Percentiles rank a stretch among this genome's conserved stretches.
phyloP scores from a whole-genome alignment of 2,113 vertebrate species.

The Microcebus lehilahytsara region DNA sequence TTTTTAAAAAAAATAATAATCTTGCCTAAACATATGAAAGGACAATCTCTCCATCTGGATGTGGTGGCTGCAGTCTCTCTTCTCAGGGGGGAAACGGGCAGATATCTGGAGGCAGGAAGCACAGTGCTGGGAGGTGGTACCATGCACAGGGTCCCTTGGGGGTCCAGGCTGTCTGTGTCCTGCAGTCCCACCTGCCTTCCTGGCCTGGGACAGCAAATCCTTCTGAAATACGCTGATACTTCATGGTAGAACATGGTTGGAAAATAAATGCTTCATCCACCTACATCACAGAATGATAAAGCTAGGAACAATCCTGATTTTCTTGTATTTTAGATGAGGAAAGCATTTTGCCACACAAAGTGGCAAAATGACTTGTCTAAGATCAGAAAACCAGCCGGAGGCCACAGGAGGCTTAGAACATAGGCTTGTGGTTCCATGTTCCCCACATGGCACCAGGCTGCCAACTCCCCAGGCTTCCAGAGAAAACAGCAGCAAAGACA shows the following conservation, averaged over 20 bases:
- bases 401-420: rapidly evolving
- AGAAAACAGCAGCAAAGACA: too few relatives aligned
- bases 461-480: neutral
- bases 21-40: neutral
- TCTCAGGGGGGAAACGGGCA: neutral
- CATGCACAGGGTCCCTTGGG: rapidly evolving
- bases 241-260: neutral
- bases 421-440: rapidly evolving
- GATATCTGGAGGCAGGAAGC: rapidly evolving
- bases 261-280: neutral
- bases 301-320: too few relatives aligned
- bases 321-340: neutral
- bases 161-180: neutral
- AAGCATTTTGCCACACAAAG: too few relatives aligned
- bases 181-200: neutral
- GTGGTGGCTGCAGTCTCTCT: too few relatives aligned
- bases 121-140: rapidly evolving
- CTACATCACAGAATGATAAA: neutral
- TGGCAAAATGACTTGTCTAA: neutral
- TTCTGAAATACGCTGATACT: neutral
- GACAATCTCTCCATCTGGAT: neutral
- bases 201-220: neutral
- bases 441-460: rapidly evolving
- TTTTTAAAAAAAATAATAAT: neutral
- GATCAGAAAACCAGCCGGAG: neutral